Percentiles rank a stretch among this genome's conserved stretches.
phyloP scores from a whole-genome alignment of 2,797 vertebrate species.

The Paratrypauchen microcephalus region DNA sequence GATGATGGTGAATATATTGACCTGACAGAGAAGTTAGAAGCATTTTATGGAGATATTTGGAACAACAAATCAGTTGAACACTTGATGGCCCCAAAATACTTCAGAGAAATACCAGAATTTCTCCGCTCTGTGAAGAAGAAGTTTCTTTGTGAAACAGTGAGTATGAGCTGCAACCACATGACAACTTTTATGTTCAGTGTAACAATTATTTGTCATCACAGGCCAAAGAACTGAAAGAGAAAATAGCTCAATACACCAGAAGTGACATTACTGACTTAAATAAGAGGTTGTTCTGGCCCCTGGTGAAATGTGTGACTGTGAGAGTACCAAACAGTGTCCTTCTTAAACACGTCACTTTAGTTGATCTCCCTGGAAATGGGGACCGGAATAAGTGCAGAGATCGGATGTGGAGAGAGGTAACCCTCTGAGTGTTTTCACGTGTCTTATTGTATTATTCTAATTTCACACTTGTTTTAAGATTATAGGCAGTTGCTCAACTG shows the following conservation, averaged over 20 bases:
- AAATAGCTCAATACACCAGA: constrained; percentile 32
- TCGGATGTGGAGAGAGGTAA: constrained; percentile 63
- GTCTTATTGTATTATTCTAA: not conserved
- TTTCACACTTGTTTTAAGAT: constrained; percentile 24
- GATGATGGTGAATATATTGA: constrained; percentile 6
- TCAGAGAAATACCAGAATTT: constrained; percentile 39
- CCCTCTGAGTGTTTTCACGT: not conserved
- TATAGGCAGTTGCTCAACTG: constrained; percentile 43
- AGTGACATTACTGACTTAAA: not conserved
- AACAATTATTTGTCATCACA: constrained; percentile 16
- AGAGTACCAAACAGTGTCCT: constrained; percentile 43
- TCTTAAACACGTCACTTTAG: constrained; percentile 54
- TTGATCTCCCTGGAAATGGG: constrained; percentile 68
- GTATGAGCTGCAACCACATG: not conserved
- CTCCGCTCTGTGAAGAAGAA: not conserved
- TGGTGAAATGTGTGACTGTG: constrained; percentile 65
- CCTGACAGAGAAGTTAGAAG: constrained; percentile 30
- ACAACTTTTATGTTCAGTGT: not conserved
- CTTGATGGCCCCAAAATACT: constrained; percentile 19
- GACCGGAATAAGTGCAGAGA: constrained; percentile 62
- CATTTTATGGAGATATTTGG: constrained; percentile 47
- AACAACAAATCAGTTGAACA: not conserved
- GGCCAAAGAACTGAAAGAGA: constrained; percentile 36
- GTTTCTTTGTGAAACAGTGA: constrained; percentile 37
- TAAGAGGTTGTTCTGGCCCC: constrained; percentile 53